Percentiles rank a stretch among this genome's conserved stretches.
Evolutionary conservation across 2,888 invertebrate genomes (phyloP).

Genomic region (Drosophila barbarae): DNA sequence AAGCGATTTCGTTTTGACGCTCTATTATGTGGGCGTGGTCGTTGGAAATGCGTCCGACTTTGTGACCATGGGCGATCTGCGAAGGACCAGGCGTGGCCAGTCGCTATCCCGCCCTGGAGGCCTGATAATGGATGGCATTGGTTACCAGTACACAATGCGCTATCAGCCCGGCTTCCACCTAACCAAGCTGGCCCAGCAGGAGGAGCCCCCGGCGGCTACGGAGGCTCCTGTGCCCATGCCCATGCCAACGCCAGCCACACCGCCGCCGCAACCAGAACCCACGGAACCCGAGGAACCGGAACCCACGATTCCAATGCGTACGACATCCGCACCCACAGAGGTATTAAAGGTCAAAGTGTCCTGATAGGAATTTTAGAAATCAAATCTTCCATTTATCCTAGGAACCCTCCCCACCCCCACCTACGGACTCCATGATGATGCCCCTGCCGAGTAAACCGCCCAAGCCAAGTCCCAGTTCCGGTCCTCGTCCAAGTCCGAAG

Average conservation of each 20-base stretch:
- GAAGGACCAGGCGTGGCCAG: slow-evolving; percentile 29
- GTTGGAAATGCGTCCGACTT: slow-evolving; percentile 52
- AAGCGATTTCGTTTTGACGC: slow-evolving; percentile 65
- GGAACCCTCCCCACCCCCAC: slow-evolving; percentile 22
- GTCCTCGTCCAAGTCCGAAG: slow-evolving; percentile 7
- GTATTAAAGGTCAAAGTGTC: neutral
- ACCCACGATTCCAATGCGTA: slow-evolving; percentile 59
- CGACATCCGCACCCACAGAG: slow-evolving; percentile 36
- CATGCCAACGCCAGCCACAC: slow-evolving; percentile 41
- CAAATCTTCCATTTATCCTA: neutral
- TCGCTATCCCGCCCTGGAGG: slow-evolving; percentile 39
- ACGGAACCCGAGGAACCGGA: slow-evolving; percentile 49
- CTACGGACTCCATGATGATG: slow-evolving; percentile 40
- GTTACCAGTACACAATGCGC: slow-evolving; percentile 65
- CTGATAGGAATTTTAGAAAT: neutral
- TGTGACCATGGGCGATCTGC: slow-evolving; percentile 58
- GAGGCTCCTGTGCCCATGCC: slow-evolving; percentile 44
- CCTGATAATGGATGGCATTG: slow-evolving; percentile 51
- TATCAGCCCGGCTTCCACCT: slow-evolving; percentile 66
- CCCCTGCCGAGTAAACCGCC: neutral
- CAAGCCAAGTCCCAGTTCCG: slow-evolving; percentile 10
- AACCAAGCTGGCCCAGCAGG: slow-evolving; percentile 64
- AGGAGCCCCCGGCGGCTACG: slow-evolving; percentile 35
- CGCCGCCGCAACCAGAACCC: slow-evolving; percentile 20
- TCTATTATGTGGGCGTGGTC: slow-evolving; percentile 68